Evolutionary conservation across 2,888 invertebrate genomes (phyloP).

Genomic region (Dichetophora obliterata): DNA sequence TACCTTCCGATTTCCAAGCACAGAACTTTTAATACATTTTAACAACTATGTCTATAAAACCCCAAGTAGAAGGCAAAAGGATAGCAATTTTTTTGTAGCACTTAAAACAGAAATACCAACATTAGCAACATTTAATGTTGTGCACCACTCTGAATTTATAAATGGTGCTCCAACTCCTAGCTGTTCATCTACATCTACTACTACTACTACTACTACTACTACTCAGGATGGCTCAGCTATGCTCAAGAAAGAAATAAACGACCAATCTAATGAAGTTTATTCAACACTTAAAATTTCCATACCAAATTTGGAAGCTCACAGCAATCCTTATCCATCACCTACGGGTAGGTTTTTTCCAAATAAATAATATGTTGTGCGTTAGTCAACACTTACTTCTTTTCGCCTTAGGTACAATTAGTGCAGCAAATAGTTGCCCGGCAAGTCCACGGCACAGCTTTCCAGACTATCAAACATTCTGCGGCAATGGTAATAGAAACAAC

Average conservation of each 20-base stretch:
- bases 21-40: constrained; percentile 94
- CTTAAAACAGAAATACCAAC: too few relatives aligned
- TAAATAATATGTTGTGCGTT: neutral
- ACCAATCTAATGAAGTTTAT: constrained; percentile 65
- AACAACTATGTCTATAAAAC: constrained; percentile 88
- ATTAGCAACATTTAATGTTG: too few relatives aligned
- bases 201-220: too few relatives aligned
- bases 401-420: constrained; percentile 83
- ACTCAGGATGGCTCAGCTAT: constrained; percentile 58
- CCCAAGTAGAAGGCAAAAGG: constrained; percentile 63
- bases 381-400: neutral
- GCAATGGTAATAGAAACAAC: constrained; percentile 66
- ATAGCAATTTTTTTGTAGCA: neutral
- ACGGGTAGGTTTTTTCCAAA: constrained; percentile 75
- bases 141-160: too few relatives aligned
- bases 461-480: constrained; percentile 62
- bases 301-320: constrained; percentile 69
- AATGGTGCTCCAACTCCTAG: constrained; percentile 24
- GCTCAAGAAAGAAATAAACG: too few relatives aligned
- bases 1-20: constrained; percentile 95
- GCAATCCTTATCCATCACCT: constrained; percentile 93
- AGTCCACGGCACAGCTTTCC: constrained; percentile 87
- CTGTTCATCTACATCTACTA: constrained; percentile 46
- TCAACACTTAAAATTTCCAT: constrained; percentile 70
- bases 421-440: constrained; percentile 97